Percentiles rank a stretch among this genome's conserved stretches.
Conservation (phyloP, 2,113 vertebrate genomes). For the Paramisgurnus dabryanus region DNA sequence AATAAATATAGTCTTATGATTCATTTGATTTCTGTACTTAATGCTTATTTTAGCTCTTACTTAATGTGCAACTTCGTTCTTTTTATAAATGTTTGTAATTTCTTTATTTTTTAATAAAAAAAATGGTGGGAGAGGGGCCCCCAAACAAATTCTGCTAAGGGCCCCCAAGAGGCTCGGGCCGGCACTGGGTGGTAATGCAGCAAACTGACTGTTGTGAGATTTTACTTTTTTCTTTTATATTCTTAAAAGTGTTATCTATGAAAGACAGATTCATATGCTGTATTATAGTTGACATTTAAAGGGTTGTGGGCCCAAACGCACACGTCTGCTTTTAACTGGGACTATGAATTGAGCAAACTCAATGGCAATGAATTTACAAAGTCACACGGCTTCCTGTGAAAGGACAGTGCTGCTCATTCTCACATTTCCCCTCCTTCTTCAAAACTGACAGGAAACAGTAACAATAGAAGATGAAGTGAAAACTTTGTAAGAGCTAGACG, state of each 20-base stretch:
- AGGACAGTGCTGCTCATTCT: slow-evolving; percentile 48
- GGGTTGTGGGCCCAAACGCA: slow-evolving; percentile 28
- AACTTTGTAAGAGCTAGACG: slow-evolving; percentile 60
- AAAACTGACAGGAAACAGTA: slow-evolving; percentile 59
- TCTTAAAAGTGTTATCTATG: background rate
- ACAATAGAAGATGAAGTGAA: slow-evolving; percentile 55
- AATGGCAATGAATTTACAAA: slow-evolving; percentile 41
- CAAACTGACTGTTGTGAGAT: background rate
- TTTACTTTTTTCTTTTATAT: background rate
- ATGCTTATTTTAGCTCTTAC: too few species aligned
- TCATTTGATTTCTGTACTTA: too few species aligned
- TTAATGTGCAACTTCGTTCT: too few species aligned
- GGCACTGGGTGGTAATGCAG: too few species aligned
- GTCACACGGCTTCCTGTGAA: slow-evolving; percentile 47
- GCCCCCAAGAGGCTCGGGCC: too few species aligned
- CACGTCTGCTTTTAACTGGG: slow-evolving; percentile 24
- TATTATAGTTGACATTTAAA: background rate
- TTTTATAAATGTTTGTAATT: too few species aligned
- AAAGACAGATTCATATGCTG: slow-evolving; percentile 1
- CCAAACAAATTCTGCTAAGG: too few species aligned
- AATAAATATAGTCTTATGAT: too few species aligned
- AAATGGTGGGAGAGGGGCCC: too few species aligned
- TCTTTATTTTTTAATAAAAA: too few species aligned
- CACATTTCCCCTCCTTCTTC: slow-evolving; percentile 51
- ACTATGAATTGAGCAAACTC: slow-evolving; percentile 33